Base-by-base conservation (phyloP, 2,797 vertebrate species). In the Amblyraja radiata region DNA sequence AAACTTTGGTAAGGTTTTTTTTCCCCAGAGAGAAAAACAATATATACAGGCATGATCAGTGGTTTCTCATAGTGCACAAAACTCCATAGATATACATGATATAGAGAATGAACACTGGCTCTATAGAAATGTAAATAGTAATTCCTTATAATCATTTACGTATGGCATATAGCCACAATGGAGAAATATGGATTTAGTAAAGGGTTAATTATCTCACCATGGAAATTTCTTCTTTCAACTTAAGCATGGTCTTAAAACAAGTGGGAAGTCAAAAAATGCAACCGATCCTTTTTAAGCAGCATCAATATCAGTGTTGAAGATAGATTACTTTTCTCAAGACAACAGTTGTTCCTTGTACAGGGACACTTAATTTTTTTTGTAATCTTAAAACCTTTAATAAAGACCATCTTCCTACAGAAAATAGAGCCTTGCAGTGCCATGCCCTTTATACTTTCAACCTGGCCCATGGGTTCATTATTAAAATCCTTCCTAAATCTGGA, bases 181-280 rank as follows among this genome's bases (percentile, higher is more conserved):
- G 21, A 68, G 65, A 18, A 88, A 88, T 6, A 16, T 88, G 84
- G 61, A 84, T 84, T 61, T 61, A 84, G 23, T 23, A 88, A 88
- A 88, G 65, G 7, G 2, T 88, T 63, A 68, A 88, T 32, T 36
- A 36, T 68, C 63, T 14, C 65, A 88, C n/a, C 84, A 68, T 68
- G 61, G 14, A 21, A 88, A 88, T 2, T 32, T 63, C n/a, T 86
- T 32, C 28, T 86, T 86, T 65, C 83, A 65, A 25, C 61, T 84
- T 25, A 84, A 84, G 25, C 58, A 91, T 74, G 73, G 46, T 58
- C 39, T 65, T 58, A 54, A 28, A 74, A 8, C 36, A 91, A 91
- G 68, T 14, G 5, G 8, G 63, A 65, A 58, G 88, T 93, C 94
- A 32, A 95, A 93, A 94, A 92, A 93, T 93, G 93, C 93, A 94